These are phyloP conservation scores for Eupristina koningsbergeri DNA, from an alignment of 1,140 invertebrate genomes.

Conservation along the genomic window DNA sequence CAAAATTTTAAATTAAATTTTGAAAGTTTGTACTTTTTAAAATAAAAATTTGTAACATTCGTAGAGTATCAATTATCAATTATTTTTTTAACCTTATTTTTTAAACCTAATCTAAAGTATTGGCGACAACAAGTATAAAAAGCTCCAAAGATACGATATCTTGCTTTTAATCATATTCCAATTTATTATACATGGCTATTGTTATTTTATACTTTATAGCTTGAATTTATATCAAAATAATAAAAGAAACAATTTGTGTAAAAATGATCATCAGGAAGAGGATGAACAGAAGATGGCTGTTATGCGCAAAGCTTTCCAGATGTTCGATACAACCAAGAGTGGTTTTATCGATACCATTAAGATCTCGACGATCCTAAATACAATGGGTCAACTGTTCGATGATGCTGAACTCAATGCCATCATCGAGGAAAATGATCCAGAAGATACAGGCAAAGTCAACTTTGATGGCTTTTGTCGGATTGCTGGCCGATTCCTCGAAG, in stretches of 20 bases:
- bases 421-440: constrained; percentile 89
- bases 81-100: too few relatives aligned
- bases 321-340: constrained; percentile 93
- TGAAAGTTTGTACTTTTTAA: too few relatives aligned
- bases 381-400: constrained; percentile 93
- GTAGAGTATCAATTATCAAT: too few relatives aligned
- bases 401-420: constrained; percentile 87
- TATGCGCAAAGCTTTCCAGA: constrained; percentile 93
- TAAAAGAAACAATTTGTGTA: constrained; percentile 19
- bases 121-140: too few relatives aligned
- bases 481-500: constrained; percentile 90
- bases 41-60: too few relatives aligned
- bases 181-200: too few relatives aligned
- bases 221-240: not conserved
- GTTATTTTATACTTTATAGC: constrained; percentile 19
- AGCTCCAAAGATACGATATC: too few relatives aligned
- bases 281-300: constrained; percentile 89
- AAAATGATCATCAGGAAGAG: constrained; percentile 74
- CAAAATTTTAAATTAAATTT: too few relatives aligned
- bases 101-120: too few relatives aligned
- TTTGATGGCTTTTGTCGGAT: constrained; percentile 94
- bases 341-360: constrained; percentile 92
- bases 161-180: too few relatives aligned
- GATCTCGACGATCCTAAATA: constrained; percentile 93
- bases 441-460: constrained; percentile 89